Evolutionary conservation across 2,113 vertebrate species (phyloP).

Genomic region (Bos taurus): ARS-UCD2.0 NC_037336.1:41273001-41273500

Average conservation of each 20-base stretch:
- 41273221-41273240: background rate
- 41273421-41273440: background rate
- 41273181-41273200: background rate
- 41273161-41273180: background rate
- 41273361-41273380: background rate
- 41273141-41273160: background rate
- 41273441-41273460: background rate
- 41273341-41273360: background rate
- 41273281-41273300: background rate
- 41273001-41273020: background rate
- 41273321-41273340: background rate
- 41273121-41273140: background rate
- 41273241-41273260: background rate
- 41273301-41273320: background rate
- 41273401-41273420: background rate
- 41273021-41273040: background rate
- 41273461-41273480: background rate
- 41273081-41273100: conserved; percentile 1
- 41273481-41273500: background rate
- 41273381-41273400: background rate
- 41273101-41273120: background rate
- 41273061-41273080: background rate
- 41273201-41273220: background rate
- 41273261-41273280: background rate
- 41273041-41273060: background rate